phyloP scores from a whole-genome alignment of 92 coral and sea anemone genomes.

The Palythoa heliodiscus region DNA sequence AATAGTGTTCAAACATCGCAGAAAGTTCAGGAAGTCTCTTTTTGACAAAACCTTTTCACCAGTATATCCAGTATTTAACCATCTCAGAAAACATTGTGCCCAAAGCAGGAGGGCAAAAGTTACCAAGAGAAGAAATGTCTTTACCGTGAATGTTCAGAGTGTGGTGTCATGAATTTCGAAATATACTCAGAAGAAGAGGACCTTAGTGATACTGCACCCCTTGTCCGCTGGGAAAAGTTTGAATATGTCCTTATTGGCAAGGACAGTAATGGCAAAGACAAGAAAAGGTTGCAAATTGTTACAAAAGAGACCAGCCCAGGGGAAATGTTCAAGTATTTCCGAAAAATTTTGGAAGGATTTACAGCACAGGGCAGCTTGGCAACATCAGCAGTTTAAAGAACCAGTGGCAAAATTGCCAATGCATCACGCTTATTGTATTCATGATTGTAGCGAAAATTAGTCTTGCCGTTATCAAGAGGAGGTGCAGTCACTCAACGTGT shows the following conservation, averaged over 20 bases:
- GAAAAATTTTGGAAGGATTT: too few species aligned
- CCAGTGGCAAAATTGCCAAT: neutral
- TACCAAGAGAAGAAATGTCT: too few species aligned
- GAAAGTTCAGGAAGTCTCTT: neutral
- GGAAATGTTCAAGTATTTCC: neutral
- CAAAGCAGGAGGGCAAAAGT: too few species aligned
- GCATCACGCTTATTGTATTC: too few species aligned
- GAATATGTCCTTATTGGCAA: neutral
- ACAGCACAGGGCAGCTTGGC: neutral
- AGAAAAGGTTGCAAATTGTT: too few species aligned
- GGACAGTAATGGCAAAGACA: neutral
- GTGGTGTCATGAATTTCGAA: too few species aligned
- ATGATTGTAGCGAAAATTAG: too few species aligned
- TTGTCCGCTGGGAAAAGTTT: neutral
- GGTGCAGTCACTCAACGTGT: neutral
- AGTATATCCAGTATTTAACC: neutral
- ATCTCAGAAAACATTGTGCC: too few species aligned
- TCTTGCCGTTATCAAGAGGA: too few species aligned
- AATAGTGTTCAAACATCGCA: constrained; percentile 10
- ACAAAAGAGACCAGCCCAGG: neutral
- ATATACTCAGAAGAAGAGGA: neutral
- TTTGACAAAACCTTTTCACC: neutral
- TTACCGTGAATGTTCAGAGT: too few species aligned
- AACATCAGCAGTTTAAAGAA: too few species aligned
- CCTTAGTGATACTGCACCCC: neutral